Percentiles rank a stretch among this genome's conserved stretches.
Conservation (phyloP, 2,797 vertebrate genomes). For the Myripristis murdjan region DNA sequence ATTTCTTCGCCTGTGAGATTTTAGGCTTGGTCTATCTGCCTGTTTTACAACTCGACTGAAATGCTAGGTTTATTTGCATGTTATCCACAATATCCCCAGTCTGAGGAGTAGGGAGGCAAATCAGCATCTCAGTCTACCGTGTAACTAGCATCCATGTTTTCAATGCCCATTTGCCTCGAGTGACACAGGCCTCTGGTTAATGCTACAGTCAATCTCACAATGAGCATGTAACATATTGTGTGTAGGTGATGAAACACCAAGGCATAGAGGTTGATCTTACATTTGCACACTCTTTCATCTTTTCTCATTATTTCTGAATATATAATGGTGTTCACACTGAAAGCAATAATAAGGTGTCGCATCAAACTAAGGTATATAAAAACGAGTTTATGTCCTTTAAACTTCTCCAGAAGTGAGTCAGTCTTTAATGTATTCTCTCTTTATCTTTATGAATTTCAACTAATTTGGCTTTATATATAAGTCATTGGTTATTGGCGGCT, state of each 20-base stretch:
- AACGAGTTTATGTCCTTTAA: constrained; percentile 58
- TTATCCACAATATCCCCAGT: constrained; percentile 9
- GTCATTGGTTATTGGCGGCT: constrained; percentile 68
- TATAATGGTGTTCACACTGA: constrained; percentile 28
- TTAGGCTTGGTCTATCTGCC: too few species aligned
- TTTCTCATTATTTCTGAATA: constrained; percentile 14
- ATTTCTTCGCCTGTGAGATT: too few species aligned
- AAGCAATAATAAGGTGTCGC: constrained; percentile 49
- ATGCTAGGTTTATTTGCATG: neutral
- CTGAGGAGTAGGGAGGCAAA: neutral
- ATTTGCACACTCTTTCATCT: neutral
- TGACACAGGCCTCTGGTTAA: constrained; percentile 24
- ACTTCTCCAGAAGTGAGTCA: constrained; percentile 52
- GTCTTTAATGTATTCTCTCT: constrained; percentile 62
- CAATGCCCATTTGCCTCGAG: constrained; percentile 13
- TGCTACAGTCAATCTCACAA: constrained; percentile 30
- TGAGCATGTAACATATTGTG: constrained; percentile 18
- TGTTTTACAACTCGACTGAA: constrained; percentile 1
- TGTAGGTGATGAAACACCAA: constrained; percentile 22
- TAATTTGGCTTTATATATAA: constrained; percentile 67
- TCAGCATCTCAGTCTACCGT: constrained; percentile 15
- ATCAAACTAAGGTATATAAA: constrained; percentile 42
- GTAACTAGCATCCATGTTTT: constrained; percentile 9
- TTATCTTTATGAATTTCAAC: constrained; percentile 69
- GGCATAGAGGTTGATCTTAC: neutral